These are phyloP conservation scores for Yponomeuta cagnagella DNA, from an alignment of 2,888 invertebrate genomes.

Conservation along the genomic window DNA sequence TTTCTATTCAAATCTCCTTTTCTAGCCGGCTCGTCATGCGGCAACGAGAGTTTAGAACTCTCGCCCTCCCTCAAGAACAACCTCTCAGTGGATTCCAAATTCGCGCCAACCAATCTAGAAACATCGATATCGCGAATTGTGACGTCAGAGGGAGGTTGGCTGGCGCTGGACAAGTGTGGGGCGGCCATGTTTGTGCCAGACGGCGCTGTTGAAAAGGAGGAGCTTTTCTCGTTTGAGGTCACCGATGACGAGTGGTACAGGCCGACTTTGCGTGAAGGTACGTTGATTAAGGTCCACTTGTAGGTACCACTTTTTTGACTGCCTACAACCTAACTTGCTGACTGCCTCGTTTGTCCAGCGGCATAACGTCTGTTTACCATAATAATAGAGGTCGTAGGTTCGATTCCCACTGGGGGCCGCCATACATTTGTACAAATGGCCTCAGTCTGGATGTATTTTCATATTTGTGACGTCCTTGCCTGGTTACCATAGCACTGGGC, in stretches of 20 bases:
- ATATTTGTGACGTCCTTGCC: too few species aligned
- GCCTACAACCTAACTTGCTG: too few species aligned
- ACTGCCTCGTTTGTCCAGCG: too few species aligned
- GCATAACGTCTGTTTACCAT: too few species aligned
- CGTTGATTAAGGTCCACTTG: slow-evolving; percentile 16
- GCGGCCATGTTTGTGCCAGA: slow-evolving; percentile 92
- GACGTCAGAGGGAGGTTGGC: slow-evolving; percentile 76
- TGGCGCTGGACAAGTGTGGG: slow-evolving; percentile 83
- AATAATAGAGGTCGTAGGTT: too few species aligned
- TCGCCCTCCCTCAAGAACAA: slow-evolving; percentile 64
- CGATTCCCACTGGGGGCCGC: too few species aligned
- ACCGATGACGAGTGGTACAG: slow-evolving; percentile 93
- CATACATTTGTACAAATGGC: too few species aligned
- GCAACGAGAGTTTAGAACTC: slow-evolving; percentile 69
- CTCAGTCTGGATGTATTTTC: too few species aligned
- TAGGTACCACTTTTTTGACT: too few species aligned
- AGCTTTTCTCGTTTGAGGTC: slow-evolving; percentile 91
- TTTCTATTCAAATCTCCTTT: slow-evolving; percentile 19
- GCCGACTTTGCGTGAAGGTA: slow-evolving; percentile 86
- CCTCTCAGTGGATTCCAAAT: slow-evolving; percentile 57
- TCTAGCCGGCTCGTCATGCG: slow-evolving; percentile 66
- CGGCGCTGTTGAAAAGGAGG: slow-evolving; percentile 88
- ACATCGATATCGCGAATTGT: slow-evolving; percentile 68
- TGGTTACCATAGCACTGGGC: too few species aligned
- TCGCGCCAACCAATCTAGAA: slow-evolving; percentile 41